Conservation (phyloP, 2,888 invertebrate species). For the Kuschelorhynchus macadamiae region DNA sequence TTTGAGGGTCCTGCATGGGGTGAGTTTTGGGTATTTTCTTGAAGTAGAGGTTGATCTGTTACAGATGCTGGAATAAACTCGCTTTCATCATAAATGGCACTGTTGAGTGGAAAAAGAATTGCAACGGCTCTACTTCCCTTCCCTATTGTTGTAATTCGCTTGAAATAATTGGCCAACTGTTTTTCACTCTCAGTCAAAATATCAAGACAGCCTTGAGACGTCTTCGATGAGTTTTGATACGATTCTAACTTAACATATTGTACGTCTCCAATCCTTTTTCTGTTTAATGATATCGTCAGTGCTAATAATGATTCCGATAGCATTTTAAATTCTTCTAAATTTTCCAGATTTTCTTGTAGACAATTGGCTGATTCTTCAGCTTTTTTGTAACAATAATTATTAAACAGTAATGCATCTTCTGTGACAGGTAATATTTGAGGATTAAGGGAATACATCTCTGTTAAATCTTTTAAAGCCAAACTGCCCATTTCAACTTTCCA, state of each 20-base stretch:
- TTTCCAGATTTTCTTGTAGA: too few species aligned
- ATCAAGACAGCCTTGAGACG: conserved; percentile 51
- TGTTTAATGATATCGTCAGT: conserved; percentile 53
- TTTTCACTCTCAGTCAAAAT: conserved; percentile 50
- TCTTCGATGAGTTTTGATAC: conserved; percentile 26
- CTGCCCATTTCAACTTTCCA: conserved; percentile 54
- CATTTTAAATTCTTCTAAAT: conserved; percentile 53
- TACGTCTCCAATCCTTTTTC: conserved; percentile 56
- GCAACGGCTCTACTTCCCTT: too few species aligned
- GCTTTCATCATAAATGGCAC: too few species aligned
- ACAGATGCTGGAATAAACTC: too few species aligned
- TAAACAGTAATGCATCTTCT: too few species aligned
- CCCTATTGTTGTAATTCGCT: conserved; percentile 46
- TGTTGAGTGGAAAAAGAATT: too few species aligned
- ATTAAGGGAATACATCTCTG: conserved; percentile 49
- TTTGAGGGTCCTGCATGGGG: too few species aligned
- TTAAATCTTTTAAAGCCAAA: conserved; percentile 53
- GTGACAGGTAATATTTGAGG: conserved; percentile 49
- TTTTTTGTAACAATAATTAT: too few species aligned
- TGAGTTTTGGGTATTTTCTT: too few species aligned
- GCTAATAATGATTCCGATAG: conserved; percentile 51
- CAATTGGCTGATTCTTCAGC: too few species aligned
- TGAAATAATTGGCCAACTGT: conserved; percentile 45
- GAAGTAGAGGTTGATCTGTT: too few species aligned
- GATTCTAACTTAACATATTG: conserved; percentile 54